Base-by-base conservation (phyloP, 2,888 invertebrate species). In the Meteorus cinctellus region DNA sequence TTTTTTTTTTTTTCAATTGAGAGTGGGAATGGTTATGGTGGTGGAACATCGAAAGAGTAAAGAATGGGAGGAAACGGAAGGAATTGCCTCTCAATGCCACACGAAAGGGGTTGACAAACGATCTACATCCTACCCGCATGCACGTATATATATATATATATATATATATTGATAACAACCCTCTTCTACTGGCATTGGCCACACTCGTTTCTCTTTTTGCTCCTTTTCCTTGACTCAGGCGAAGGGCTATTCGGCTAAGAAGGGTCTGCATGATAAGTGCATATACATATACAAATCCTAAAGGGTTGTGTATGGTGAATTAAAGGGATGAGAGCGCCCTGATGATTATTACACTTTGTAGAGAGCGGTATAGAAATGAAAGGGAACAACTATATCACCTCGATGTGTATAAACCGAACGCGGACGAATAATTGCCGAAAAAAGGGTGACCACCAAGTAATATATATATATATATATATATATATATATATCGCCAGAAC, bases 291-390 rank as follows among this genome's bases (percentile, higher is more conserved):
- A 29, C 24, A 60, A 24, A 60, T 84, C 83, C 84, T 86, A 86
- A 85, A 85, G 86, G 86, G 86, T 86, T 83, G 85, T 82, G 31
- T n/a, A 63, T 80, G 81, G 81, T 82, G 84, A 86, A 88, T 88
- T 87, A 86, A 86, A 88, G 86, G 84, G 83, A 83, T 82, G 77
- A 81, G n/a, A 55, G 55, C 3, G 55, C 19, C 19, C 55, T 48
- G 19, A 19, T 83, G 86, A 87, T 87, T 86, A 87, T 85, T 84
- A 81, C 78, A 67, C 74, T 71, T 72, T 59, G 70, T 41, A 68
- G 72, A 69, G 75, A 80, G 76, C 62, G 75, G 78, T n/a, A 70
- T 69, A 73, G 16, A 48, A 48, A 48, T 45, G 34, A 48, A 5
- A 48, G n/a, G 48, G 48, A 4, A 48, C 71, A 60, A 59, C 69